Evolutionary conservation across 2,797 vertebrate genomes (phyloP).

Genomic region (Phalloptychus januarius): DNA sequence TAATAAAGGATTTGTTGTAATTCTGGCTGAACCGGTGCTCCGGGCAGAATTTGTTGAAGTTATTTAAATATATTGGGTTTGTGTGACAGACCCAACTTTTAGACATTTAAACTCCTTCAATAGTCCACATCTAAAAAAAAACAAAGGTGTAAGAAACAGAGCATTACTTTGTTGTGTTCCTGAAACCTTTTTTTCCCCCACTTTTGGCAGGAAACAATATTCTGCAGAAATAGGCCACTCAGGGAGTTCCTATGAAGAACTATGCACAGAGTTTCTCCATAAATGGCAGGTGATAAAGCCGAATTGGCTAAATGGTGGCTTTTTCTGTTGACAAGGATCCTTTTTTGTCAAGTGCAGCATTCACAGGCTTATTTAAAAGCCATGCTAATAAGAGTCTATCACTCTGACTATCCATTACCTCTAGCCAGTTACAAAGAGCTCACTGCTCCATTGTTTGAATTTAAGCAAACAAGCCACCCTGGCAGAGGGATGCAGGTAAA

Average conservation of each 20-base stretch:
- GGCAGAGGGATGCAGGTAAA: conserved; percentile 59
- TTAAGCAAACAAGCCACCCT: conserved; percentile 72
- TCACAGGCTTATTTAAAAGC: conserved; percentile 72
- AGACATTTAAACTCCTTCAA: not conserved
- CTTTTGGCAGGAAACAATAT: not conserved
- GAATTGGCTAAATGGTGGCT: conserved; percentile 56
- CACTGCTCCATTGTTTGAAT: conserved; percentile 64
- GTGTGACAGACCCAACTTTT: not conserved
- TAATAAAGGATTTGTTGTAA: not conserved
- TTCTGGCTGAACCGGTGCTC: not conserved
- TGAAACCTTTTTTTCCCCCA: not conserved
- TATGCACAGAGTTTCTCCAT: not conserved
- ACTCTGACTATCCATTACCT: conserved; percentile 71
- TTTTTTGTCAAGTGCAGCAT: conserved; percentile 77
- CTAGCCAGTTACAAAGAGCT: conserved; percentile 61
- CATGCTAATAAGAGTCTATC: conserved; percentile 76
- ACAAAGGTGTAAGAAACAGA: not conserved
- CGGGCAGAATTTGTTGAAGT: not conserved
- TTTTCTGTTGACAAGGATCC: conserved; percentile 70
- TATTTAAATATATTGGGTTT: not conserved
- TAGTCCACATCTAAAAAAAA: not conserved
- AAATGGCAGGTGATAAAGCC: not conserved
- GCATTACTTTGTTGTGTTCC: not conserved
- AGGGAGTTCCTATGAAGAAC: not conserved
- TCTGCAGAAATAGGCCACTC: not conserved